A percentile compares a stretch with the other conserved stretches of the same genome.
phyloP scores from a whole-genome alignment of 2,797 vertebrate genomes.

The Cossypha niveicapilla region DNA sequence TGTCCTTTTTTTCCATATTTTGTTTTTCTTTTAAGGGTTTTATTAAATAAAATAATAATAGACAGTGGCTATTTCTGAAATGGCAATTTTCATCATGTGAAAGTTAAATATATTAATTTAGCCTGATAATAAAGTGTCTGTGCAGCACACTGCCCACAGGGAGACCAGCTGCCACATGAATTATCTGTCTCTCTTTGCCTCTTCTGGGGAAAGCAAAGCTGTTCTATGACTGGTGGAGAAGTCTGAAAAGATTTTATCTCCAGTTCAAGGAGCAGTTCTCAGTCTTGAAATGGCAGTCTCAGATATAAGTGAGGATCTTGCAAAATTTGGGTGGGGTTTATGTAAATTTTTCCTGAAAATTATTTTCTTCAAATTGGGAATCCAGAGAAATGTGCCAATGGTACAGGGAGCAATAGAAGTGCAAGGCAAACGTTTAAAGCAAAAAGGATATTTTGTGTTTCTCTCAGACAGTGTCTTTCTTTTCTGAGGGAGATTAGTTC shows the following conservation, averaged over 20 bases:
- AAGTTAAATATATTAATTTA: conserved; percentile 20
- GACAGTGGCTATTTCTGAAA: neutral
- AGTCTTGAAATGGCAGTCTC: neutral
- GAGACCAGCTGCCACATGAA: neutral
- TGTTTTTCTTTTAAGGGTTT: neutral
- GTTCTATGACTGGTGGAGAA: neutral
- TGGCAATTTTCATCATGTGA: neutral
- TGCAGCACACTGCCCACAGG: neutral
- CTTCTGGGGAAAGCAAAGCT: neutral
- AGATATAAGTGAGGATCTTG: neutral
- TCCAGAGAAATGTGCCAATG: neutral
- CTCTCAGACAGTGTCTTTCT: neutral
- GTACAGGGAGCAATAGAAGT: neutral
- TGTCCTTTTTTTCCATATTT: accelerated
- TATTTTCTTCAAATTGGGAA: neutral
- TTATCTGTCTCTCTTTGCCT: conserved; percentile 8
- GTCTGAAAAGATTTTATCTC: neutral
- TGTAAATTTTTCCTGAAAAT: neutral
- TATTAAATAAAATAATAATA: neutral
- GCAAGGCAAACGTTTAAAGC: neutral
- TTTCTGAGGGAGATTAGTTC: neutral
- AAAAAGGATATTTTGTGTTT: neutral
- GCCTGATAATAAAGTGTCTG: neutral
- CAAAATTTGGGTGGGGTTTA: accelerated
- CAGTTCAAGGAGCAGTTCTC: neutral